Evolutionary conservation across 2,888 invertebrate species (phyloP), one percentile per base, ranked within the genome.

Genomic region (Odontothrips loti): DNA sequence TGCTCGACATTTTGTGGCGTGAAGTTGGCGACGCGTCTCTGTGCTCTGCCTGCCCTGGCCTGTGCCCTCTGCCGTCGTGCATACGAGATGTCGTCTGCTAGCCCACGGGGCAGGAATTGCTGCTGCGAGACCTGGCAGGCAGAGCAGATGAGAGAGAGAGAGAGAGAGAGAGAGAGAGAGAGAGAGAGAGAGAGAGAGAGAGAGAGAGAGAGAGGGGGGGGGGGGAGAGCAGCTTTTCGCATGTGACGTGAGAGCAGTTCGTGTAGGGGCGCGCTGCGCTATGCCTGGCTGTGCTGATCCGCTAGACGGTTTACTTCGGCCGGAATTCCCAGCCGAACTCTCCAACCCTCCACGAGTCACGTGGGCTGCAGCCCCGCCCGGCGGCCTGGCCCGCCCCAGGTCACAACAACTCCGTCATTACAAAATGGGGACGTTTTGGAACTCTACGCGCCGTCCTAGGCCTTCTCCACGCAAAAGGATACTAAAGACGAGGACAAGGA

Each of bases 1-100:
- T 68, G 68, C 68, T 68, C 68, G 68, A 68, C 68, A 68, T 68
- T 68, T 68, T 68, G 68, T 23, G 68, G 68, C 68, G 68, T 68
- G 68, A 68, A 68, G 68, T 68, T 68, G 68, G 68, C 23, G 68
- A 68, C 68, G 34, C 34, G 68, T 68, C 68, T 68, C n/a, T 23
- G 8, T 23, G 68, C n/a, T n/a, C 11, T n/a, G 63, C 63, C 63
- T 23, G 68, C 68, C 68, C 4, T 23, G 68, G 9, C 58, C 17
- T n/a, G 58, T n/a, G 58, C 58, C 58, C 20, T n/a, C 20, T 58
- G n/a, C 58, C 51, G 20, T 20, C 68, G 68, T 23, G 68, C 68
- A 68, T 68, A 68, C 68, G 68, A 68, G 68, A 68, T 68, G 68
- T 11, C 68, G 23, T 43, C 34, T 23, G 20, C n/a, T 23, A n/a